phyloP scores from a whole-genome alignment of 2,888 invertebrate genomes.

The Plagiodera versicolora region DNA sequence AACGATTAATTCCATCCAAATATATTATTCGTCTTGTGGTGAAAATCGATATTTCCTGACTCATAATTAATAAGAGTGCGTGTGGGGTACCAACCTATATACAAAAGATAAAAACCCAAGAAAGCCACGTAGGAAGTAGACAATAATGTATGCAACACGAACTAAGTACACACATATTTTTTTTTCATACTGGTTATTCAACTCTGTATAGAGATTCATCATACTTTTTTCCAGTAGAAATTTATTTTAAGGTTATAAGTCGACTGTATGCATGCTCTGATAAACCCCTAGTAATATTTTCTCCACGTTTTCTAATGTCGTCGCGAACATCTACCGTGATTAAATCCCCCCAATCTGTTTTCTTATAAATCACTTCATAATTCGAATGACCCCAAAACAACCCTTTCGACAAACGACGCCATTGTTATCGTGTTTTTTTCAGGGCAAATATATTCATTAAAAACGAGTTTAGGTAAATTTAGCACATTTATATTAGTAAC shows the following conservation, averaged over 20 bases:
- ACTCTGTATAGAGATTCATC: not conserved
- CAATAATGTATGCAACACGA: not conserved
- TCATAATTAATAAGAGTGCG: not conserved
- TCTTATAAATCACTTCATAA: not conserved
- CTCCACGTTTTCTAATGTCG: too few relatives aligned
- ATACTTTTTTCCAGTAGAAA: not conserved
- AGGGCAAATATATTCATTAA: not conserved
- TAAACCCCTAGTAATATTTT: too few relatives aligned
- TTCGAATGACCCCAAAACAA: not conserved
- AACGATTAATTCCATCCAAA: too few relatives aligned
- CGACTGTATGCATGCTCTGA: too few relatives aligned
- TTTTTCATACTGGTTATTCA: not conserved
- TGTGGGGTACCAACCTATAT: not conserved
- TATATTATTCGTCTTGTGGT: too few relatives aligned
- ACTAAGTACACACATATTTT: not conserved
- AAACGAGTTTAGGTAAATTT: not conserved
- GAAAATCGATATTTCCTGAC: not conserved
- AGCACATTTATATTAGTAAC: not conserved
- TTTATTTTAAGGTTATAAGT: not conserved
- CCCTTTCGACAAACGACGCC: not conserved
- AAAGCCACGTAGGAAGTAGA: not conserved
- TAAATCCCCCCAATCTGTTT: too few relatives aligned
- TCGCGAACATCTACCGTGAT: too few relatives aligned
- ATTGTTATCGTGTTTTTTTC: not conserved
- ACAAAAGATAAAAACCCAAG: not conserved